A percentile compares a stretch with the other conserved stretches of the same genome.
Evolutionary conservation across 2,888 invertebrate species (phyloP).

Genomic region (Octodonta nipae): DNA sequence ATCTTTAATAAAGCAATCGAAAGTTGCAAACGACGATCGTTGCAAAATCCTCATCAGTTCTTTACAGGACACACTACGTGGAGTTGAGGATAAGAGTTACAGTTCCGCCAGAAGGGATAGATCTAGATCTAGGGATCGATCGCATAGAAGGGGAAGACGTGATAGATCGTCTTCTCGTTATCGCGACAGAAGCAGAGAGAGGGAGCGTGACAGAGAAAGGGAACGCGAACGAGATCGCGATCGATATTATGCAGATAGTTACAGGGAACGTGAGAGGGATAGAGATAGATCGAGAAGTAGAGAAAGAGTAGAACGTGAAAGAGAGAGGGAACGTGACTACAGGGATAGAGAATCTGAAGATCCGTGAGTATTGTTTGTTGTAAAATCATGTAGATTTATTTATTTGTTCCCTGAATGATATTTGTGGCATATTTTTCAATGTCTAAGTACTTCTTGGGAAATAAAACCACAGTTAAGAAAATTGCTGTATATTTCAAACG

Average conservation of each 20-base stretch:
- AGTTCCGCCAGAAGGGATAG: slow-evolving; percentile 57
- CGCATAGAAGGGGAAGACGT: slow-evolving; percentile 31
- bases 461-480: no score
- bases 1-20: slow-evolving; percentile 92
- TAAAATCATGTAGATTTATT: slow-evolving; percentile 4
- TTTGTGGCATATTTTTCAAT: no score
- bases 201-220: slow-evolving; percentile 45
- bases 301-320: slow-evolving; percentile 50
- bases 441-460: no score
- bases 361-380: slow-evolving; percentile 41
- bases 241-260: slow-evolving; percentile 37
- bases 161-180: slow-evolving; percentile 36
- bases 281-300: slow-evolving; percentile 41
- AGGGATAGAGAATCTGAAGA: slow-evolving; percentile 66
- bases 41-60: slow-evolving; percentile 96
- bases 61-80: slow-evolving; percentile 80
- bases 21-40: slow-evolving; percentile 83
- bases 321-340: slow-evolving; percentile 56
- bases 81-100: slow-evolving; percentile 95
- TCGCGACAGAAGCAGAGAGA: slow-evolving; percentile 44
- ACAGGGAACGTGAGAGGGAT: slow-evolving; percentile 44
- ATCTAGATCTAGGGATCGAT: slow-evolving; percentile 32
- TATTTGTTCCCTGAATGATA: not conserved
- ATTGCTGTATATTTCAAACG: no score
- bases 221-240: slow-evolving; percentile 40